A percentile compares a stretch with the other conserved stretches of the same genome.
These are phyloP conservation scores for Parnassius orleans DNA, from an alignment of 2,888 invertebrate genomes.

Conservation along the genomic window DNA sequence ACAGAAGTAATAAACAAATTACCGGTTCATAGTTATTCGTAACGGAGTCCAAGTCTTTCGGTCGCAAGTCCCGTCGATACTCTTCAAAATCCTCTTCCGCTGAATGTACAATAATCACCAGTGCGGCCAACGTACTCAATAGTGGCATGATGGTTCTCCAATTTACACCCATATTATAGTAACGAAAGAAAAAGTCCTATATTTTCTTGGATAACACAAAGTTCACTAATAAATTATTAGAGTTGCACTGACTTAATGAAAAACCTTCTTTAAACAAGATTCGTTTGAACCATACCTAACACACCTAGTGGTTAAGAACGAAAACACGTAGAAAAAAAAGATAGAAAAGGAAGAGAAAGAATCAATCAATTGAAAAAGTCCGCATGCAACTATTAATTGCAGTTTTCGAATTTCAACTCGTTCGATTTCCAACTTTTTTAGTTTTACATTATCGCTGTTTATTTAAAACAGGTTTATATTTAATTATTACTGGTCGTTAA, in stretches of 20 bases:
- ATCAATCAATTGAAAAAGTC: constrained; percentile 23
- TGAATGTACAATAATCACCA: constrained; percentile 73
- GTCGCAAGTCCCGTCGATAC: constrained; percentile 54
- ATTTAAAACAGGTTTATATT: constrained; percentile 50
- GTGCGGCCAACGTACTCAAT: constrained; percentile 71
- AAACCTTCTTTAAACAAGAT: not conserved
- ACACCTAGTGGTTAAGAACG: constrained; percentile 35
- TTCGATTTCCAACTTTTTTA: constrained; percentile 38
- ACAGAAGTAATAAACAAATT: constrained; percentile 17
- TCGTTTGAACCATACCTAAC: constrained; percentile 11
- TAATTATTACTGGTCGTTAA: constrained; percentile 40
- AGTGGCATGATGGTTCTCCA: constrained; percentile 65
- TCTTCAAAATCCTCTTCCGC: constrained; percentile 63
- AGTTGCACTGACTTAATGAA: constrained; percentile 6
- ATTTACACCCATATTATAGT: constrained; percentile 71
- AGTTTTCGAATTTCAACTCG: constrained; percentile 32
- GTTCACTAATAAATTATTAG: constrained; percentile 22
- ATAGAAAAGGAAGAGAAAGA: constrained; percentile 46
- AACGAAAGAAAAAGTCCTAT: constrained; percentile 32
- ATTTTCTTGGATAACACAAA: constrained; percentile 24
- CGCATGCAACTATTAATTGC: constrained; percentile 32
- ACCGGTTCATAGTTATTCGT: constrained; percentile 62
- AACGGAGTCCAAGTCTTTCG: constrained; percentile 53
- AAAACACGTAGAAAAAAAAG: constrained; percentile 43
- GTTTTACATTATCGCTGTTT: constrained; percentile 56